A percentile compares a stretch with the other conserved stretches of the same genome.
Evolutionary conservation across 2,888 invertebrate species (phyloP).

Genomic region (Ophonus ardosiacus): DNA sequence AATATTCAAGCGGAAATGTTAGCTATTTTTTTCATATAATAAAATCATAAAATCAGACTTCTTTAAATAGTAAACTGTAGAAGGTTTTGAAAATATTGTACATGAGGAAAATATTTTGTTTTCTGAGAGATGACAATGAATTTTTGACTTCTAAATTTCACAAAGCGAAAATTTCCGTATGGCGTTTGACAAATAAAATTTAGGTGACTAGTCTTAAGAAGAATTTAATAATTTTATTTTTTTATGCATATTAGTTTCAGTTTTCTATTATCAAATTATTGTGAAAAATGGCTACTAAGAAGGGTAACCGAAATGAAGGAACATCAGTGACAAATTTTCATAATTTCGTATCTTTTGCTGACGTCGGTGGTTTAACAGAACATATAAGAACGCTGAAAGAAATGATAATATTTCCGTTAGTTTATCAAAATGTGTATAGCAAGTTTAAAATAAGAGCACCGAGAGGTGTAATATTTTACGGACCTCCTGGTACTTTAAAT

Average conservation of each 20-base stretch:
- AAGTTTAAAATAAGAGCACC: slow-evolving; percentile 74
- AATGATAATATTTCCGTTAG: slow-evolving; percentile 72
- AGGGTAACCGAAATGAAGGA: background rate
- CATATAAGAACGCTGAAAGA: slow-evolving; percentile 72
- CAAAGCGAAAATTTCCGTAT: slow-evolving; percentile 25
- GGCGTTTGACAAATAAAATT: background rate
- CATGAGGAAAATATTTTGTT: slow-evolving; percentile 7
- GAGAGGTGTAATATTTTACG: slow-evolving; percentile 73
- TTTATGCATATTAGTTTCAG: slow-evolving; percentile 20
- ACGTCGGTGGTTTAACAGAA: slow-evolving; percentile 72
- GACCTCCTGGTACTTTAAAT: slow-evolving; percentile 72
- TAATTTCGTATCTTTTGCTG: slow-evolving; percentile 71
- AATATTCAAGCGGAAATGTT: too few species aligned
- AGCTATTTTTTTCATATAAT: too few species aligned
- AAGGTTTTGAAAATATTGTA: slow-evolving; percentile 3
- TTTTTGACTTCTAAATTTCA: slow-evolving; percentile 32
- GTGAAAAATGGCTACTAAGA: slow-evolving; percentile 33
- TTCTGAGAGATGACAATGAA: background rate
- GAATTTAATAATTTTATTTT: background rate
- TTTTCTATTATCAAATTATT: slow-evolving; percentile 24
- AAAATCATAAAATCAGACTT: too few species aligned
- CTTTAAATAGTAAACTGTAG: background rate
- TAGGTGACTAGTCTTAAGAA: background rate
- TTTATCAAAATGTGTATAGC: slow-evolving; percentile 72
- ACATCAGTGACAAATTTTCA: slow-evolving; percentile 22